These are phyloP conservation scores for Drosophila bunnanda DNA, from an alignment of 2,888 invertebrate genomes.

Conservation along the genomic window DNA sequence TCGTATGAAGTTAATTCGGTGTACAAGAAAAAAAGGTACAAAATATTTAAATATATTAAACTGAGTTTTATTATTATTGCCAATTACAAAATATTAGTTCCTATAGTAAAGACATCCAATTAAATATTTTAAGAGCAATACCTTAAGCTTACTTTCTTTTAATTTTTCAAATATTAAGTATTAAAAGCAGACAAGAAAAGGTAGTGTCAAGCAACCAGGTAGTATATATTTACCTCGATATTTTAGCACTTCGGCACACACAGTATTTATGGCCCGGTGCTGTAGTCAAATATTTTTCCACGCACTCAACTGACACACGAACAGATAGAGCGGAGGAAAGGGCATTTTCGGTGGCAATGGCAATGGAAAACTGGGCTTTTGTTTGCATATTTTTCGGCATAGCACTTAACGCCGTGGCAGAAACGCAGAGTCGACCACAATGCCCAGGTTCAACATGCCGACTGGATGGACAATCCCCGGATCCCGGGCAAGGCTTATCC, in stretches of 20 bases:
- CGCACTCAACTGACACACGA: conserved; percentile 51
- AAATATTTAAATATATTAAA: not conserved
- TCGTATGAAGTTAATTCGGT: too few relatives aligned
- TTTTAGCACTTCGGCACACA: conserved; percentile 16
- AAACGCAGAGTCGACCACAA: conserved; percentile 56
- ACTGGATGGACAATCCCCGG: conserved; percentile 15
- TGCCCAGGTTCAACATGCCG: conserved; percentile 40
- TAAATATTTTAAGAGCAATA: too few relatives aligned
- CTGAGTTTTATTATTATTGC: not conserved
- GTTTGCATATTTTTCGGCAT: conserved; percentile 56
- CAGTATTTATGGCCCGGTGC: conserved; percentile 36
- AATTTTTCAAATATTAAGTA: not conserved
- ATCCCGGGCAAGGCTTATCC: conserved; percentile 43
- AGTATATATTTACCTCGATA: conserved; percentile 5
- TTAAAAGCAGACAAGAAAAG: not conserved
- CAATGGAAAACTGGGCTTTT: conserved; percentile 46
- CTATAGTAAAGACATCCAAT: too few relatives aligned
- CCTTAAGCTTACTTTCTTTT: not conserved
- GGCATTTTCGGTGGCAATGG: conserved; percentile 19
- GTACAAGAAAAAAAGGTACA: too few relatives aligned
- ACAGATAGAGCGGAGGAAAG: not conserved
- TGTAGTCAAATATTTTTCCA: conserved; percentile 52
- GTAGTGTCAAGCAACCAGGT: not conserved
- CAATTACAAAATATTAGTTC: too few relatives aligned
- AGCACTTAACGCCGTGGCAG: conserved; percentile 54